Conservation (phyloP, 2,888 invertebrate genomes). For the Hirtodrosophila duncani region DNA sequence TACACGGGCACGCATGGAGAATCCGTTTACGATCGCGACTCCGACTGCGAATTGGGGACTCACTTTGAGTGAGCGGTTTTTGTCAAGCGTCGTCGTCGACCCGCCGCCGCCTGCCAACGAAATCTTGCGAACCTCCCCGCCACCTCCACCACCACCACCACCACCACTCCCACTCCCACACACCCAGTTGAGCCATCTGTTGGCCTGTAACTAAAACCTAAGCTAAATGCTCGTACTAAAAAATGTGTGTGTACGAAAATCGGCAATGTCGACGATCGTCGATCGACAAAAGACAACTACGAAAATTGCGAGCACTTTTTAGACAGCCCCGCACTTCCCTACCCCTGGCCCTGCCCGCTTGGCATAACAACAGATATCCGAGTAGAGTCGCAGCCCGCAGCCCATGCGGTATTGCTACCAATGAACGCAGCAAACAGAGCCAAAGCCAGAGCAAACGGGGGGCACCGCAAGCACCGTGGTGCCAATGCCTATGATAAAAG, state of each 20-base stretch:
- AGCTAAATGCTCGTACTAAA: conserved; percentile 24
- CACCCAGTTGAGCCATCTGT: conserved; percentile 9
- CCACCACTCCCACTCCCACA: conserved; percentile 7
- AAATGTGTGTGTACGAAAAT: conserved; percentile 26
- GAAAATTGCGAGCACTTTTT: conserved; percentile 47
- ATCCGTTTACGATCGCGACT: conserved; percentile 4
- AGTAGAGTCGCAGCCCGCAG: too few relatives aligned
- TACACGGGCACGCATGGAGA: too few relatives aligned
- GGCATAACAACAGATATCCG: conserved; percentile 21
- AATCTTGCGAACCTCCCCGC: neutral
- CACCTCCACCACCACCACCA: neutral
- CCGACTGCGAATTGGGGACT: conserved; percentile 3
- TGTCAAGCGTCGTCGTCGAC: conserved; percentile 33
- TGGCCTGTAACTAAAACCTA: conserved; percentile 36
- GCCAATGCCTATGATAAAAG: too few relatives aligned
- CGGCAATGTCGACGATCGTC: too few relatives aligned
- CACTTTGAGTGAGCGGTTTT: conserved; percentile 40
- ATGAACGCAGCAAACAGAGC: conserved; percentile 15
- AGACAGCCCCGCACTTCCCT: conserved; percentile 27
- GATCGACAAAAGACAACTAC: conserved; percentile 62
- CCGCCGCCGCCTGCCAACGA: conserved; percentile 19
- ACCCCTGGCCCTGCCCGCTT: conserved; percentile 13
- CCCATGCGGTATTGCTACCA: conserved; percentile 29
- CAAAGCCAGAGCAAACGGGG: too few relatives aligned
- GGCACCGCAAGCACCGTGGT: too few relatives aligned